Conservation (phyloP, 2,888 invertebrate genomes). For the Eubasilissa splendida region DNA sequence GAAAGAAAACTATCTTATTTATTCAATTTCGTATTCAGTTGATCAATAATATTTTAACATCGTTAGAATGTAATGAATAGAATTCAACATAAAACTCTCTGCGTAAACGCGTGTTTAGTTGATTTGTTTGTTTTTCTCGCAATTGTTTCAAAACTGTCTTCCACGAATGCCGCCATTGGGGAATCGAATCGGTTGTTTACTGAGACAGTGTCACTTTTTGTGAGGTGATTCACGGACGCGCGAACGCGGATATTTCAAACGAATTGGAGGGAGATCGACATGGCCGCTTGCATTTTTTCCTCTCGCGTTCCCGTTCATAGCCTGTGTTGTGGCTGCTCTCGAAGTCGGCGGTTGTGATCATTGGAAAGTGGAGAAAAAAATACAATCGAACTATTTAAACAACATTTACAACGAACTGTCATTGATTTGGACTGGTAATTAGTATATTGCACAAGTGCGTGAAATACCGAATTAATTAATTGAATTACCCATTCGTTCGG, state of each 20-base stretch:
- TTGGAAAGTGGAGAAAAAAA: neutral
- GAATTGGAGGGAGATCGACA: slow-evolving; percentile 37
- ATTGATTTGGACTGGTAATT: too few species aligned
- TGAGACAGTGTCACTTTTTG: slow-evolving; percentile 12
- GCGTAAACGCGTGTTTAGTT: too few species aligned
- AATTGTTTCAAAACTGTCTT: slow-evolving; percentile 9
- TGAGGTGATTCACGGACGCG: slow-evolving; percentile 20
- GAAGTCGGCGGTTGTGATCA: slow-evolving; percentile 10
- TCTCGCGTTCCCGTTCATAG: neutral
- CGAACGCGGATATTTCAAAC: slow-evolving; percentile 33
- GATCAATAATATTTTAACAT: too few species aligned
- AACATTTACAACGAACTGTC: too few species aligned
- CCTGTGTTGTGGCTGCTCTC: slow-evolving; percentile 10
- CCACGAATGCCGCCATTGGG: neutral
- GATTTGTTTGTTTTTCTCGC: neutral
- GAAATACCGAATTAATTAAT: neutral
- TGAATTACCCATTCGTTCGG: too few species aligned
- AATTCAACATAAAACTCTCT: too few species aligned
- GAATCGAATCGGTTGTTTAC: slow-evolving; percentile 3
- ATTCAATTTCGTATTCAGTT: neutral
- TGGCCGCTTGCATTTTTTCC: slow-evolving; percentile 5
- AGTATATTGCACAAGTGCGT: neutral
- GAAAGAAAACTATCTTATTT: neutral
- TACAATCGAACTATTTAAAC: neutral
- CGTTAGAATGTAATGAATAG: too few species aligned